Conservation (phyloP, 2,797 vertebrate species). For the Epinephelus coioides region DNA sequence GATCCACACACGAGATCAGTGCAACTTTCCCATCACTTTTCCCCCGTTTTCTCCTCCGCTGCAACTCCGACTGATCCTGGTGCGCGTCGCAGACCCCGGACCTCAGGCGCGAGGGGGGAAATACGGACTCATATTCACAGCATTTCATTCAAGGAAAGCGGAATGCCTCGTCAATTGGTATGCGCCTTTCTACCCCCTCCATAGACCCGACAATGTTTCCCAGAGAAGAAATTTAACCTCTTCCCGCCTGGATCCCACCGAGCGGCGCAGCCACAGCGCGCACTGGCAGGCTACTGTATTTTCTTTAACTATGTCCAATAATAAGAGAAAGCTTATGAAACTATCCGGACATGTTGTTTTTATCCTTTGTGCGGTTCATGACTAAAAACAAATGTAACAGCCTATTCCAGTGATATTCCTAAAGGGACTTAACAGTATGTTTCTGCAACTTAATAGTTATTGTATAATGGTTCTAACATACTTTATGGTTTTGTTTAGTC, state of each 20-base stretch:
- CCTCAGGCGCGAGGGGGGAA: constrained; percentile 63
- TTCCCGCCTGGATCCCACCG: constrained; percentile 71
- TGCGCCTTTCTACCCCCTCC: constrained; percentile 72
- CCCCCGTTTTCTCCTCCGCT: constrained; percentile 33
- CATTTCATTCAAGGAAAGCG: constrained; percentile 83
- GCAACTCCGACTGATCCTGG: constrained; percentile 45
- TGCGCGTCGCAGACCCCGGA: constrained; percentile 54
- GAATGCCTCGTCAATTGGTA: constrained; percentile 78
- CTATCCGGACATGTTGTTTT: constrained; percentile 21
- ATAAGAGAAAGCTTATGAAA: constrained; percentile 33
- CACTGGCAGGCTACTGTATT: constrained; percentile 24
- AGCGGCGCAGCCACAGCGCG: constrained; percentile 40
- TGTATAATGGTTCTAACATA: constrained; percentile 31
- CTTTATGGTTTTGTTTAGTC: constrained; percentile 50
- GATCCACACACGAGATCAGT: constrained; percentile 63
- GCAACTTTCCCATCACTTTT: constrained; percentile 82
- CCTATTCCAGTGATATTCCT: background rate
- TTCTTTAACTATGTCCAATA: constrained; percentile 25
- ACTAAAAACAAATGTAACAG: constrained; percentile 17
- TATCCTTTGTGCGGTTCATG: constrained; percentile 34
- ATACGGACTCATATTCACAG: constrained; percentile 74
- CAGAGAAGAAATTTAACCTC: constrained; percentile 83
- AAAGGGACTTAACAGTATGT: constrained; percentile 3
- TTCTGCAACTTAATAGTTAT: constrained; percentile 34
- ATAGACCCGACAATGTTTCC: constrained; percentile 72